These are phyloP conservation scores for Rhizomys pruinosus DNA, from an alignment of 2,113 vertebrate species.

Conservation along the genomic window DNA sequence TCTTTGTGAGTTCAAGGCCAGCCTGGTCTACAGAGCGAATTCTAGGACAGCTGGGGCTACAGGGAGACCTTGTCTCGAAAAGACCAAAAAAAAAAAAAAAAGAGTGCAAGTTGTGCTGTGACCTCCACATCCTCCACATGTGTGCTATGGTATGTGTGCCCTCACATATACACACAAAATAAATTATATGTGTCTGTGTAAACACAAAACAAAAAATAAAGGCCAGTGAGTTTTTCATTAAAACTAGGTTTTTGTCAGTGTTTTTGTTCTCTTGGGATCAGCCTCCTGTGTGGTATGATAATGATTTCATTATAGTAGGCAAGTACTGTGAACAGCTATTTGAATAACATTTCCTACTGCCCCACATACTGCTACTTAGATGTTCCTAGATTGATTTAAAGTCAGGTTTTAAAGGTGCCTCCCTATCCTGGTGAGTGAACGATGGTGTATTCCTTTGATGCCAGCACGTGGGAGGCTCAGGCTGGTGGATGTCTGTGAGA, in stretches of 20 bases:
- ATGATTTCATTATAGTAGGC: not conserved
- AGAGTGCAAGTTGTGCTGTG: not conserved
- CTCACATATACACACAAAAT: too few relatives aligned
- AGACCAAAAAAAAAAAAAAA: too few relatives aligned
- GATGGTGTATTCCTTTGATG: too few relatives aligned
- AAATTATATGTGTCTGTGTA: too few relatives aligned
- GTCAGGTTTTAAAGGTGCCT: not conserved
- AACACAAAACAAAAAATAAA: not conserved
- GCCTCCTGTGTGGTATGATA: not conserved
- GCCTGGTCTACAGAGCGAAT: too few relatives aligned
- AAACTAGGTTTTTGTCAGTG: not conserved
- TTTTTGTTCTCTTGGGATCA: not conserved
- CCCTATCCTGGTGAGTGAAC: not conserved
- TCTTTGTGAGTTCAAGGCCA: too few relatives aligned
- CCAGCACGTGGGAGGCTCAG: too few relatives aligned
- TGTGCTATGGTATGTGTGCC: not conserved
- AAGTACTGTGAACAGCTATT: not conserved
- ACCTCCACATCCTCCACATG: not conserved
- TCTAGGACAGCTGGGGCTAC: too few relatives aligned
- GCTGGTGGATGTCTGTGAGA: too few relatives aligned
- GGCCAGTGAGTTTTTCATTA: not conserved
- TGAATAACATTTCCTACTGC: not conserved
- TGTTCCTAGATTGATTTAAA: conserved; percentile 10
- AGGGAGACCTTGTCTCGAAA: too few relatives aligned
- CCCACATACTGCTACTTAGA: not conserved